These are phyloP conservation scores for Paguma larvata DNA, from an alignment of 2,797 vertebrate genomes.

Conservation along the genomic window DNA sequence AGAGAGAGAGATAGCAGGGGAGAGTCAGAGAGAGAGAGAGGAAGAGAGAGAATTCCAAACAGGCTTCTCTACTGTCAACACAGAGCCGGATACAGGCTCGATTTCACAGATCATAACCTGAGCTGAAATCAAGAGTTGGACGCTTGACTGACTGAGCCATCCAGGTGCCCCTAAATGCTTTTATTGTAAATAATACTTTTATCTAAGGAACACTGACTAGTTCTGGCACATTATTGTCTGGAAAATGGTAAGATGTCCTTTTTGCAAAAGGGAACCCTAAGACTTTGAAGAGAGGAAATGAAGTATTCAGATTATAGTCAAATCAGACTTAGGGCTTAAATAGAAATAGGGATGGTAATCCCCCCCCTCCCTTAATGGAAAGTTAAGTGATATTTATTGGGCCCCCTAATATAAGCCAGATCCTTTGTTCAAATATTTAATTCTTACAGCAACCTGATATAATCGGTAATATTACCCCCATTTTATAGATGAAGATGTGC, in stretches of 20 bases:
- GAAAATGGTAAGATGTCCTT: not conserved
- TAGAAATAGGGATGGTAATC: not conserved
- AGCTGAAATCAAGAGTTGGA: too few species aligned
- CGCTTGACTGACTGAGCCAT: too few species aligned
- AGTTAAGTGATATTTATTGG: not conserved
- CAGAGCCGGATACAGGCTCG: too few species aligned
- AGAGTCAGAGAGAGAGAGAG: too few species aligned
- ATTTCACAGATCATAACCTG: too few species aligned
- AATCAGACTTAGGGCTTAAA: not conserved
- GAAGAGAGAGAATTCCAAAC: too few species aligned
- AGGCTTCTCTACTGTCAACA: too few species aligned
- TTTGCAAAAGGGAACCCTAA: constrained; percentile 20
- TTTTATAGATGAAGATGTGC: not conserved
- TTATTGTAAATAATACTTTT: constrained; percentile 13
- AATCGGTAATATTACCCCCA: not conserved
- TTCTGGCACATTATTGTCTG: constrained; percentile 10
- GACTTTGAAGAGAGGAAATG: not conserved
- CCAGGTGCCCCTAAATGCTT: not conserved
- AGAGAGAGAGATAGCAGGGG: too few species aligned
- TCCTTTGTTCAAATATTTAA: not conserved
- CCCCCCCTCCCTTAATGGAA: not conserved
- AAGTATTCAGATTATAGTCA: not conserved
- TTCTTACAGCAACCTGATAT: not conserved
- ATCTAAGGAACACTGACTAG: not conserved
- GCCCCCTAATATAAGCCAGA: not conserved